phyloP scores from a whole-genome alignment of 2,797 vertebrate genomes.

The Emys orbicularis region DNA sequence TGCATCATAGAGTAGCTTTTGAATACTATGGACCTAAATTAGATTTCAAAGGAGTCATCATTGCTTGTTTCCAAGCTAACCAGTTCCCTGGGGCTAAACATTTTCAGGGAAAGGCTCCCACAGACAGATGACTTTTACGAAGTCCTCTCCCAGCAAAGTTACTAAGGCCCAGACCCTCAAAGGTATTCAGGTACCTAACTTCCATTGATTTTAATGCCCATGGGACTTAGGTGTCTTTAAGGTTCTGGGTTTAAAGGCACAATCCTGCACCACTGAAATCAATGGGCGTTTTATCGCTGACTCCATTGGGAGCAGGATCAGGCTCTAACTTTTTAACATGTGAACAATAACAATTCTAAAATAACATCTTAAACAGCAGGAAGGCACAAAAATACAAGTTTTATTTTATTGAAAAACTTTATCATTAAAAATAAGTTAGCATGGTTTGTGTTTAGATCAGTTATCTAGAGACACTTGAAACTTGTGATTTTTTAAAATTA shows the following conservation, averaged over 20 bases:
- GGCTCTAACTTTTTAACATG: neutral
- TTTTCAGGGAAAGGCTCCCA: neutral
- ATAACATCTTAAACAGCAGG: fast-evolving
- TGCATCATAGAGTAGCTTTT: neutral
- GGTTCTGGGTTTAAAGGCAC: neutral
- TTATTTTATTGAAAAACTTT: slow-evolving; percentile 75
- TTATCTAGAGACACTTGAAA: neutral
- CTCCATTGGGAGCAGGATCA: fast-evolving
- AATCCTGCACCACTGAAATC: neutral
- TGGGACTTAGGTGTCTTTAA: neutral
- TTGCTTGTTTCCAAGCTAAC: fast-evolving
- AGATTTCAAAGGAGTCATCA: neutral
- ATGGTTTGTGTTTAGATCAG: neutral
- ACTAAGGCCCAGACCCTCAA: neutral
- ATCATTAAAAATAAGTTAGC: slow-evolving; percentile 68
- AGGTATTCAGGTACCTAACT: too few relatives aligned
- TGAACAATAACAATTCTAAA: neutral
- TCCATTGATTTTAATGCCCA: too few relatives aligned
- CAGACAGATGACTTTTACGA: fast-evolving
- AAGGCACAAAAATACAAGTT: slow-evolving; percentile 17
- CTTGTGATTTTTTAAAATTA: neutral
- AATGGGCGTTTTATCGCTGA: neutral
- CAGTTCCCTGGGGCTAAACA: neutral
- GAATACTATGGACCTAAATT: neutral
- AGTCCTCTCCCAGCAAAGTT: fast-evolving